phyloP scores from a whole-genome alignment of 2,797 vertebrate species.

The Gallinago solitaria region DNA sequence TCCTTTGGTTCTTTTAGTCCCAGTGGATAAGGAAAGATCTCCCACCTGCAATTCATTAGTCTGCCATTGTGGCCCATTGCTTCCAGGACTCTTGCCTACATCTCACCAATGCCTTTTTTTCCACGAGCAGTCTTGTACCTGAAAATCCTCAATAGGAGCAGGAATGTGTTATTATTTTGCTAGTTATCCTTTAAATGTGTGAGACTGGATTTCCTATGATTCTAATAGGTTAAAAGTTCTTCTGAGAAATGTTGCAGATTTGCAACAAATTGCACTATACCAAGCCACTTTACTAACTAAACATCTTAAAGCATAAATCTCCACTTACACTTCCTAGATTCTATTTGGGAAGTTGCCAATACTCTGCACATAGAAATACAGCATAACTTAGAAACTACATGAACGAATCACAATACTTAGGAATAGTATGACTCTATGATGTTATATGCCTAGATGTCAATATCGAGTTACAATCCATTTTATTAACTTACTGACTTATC shows the following conservation, averaged over 20 bases:
- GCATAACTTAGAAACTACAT: not conserved
- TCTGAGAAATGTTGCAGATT: not conserved
- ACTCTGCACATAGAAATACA: not conserved
- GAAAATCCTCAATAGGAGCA: not conserved
- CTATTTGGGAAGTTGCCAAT: not conserved
- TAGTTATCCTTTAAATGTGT: not conserved
- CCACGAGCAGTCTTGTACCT: not conserved
- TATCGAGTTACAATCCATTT: not conserved
- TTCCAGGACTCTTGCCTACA: not conserved
- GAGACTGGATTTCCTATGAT: not conserved
- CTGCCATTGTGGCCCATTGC: not conserved
- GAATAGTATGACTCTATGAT: not conserved
- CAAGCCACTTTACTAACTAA: not conserved
- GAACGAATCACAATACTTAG: not conserved
- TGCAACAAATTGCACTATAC: not conserved
- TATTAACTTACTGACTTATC: not conserved
- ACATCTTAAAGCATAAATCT: not conserved
- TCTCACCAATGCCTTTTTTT: not conserved
- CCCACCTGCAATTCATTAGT: not conserved
- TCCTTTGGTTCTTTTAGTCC: not conserved
- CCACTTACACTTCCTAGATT: not conserved
- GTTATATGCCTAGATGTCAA: not conserved
- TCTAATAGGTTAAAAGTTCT: not conserved
- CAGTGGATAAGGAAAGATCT: not conserved
- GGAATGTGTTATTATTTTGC: not conserved